phyloP scores from a whole-genome alignment of 2,113 vertebrate species.

The Periophthalmus modestus region DNA sequence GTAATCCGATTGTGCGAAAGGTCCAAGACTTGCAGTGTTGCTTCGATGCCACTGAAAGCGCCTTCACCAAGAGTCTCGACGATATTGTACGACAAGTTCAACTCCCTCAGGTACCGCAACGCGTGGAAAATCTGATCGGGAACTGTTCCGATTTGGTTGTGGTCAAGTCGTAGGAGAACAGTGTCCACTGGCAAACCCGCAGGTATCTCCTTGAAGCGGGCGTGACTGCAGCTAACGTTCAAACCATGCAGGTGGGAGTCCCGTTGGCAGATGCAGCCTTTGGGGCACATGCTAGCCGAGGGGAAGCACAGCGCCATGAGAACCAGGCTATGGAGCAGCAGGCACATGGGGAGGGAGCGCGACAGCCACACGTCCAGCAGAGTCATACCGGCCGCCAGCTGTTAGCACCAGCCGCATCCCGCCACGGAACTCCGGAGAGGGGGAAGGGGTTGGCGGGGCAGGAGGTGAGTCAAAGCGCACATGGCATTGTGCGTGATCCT shows the following conservation, averaged over 20 bases:
- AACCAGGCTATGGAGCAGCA: slow-evolving; percentile 97
- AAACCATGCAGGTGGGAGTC: slow-evolving; percentile 83
- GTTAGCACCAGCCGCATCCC: slow-evolving; percentile 87
- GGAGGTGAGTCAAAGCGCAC: slow-evolving; percentile 1
- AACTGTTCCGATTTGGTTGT: slow-evolving; percentile 95
- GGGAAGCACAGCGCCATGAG: slow-evolving; percentile 99
- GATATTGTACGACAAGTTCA: slow-evolving; percentile 96
- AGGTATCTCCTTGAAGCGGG: slow-evolving; percentile 96
- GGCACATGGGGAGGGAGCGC: slow-evolving; percentile 97
- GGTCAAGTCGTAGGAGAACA: slow-evolving; percentile 90
- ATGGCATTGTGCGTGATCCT: slow-evolving; percentile 53
- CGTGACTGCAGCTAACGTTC: slow-evolving; percentile 95
- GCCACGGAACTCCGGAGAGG: slow-evolving; percentile 78
- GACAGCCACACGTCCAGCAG: slow-evolving; percentile 97
- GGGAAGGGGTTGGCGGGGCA: slow-evolving; percentile 39
- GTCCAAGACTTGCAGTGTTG: slow-evolving; percentile 92
- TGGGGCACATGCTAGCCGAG: slow-evolving; percentile 97
- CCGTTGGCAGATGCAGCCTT: slow-evolving; percentile 92
- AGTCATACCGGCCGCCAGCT: slow-evolving; percentile 88
- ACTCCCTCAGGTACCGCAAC: slow-evolving; percentile 88
- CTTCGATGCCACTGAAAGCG: slow-evolving; percentile 92
- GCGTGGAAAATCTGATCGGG: slow-evolving; percentile 95
- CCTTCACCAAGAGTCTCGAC: slow-evolving; percentile 94
- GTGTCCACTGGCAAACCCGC: slow-evolving; percentile 92
- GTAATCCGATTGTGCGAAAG: slow-evolving; percentile 95